Evolutionary conservation across 2,113 vertebrate species (phyloP).

Genomic region (Platysteira castanea): DNA sequence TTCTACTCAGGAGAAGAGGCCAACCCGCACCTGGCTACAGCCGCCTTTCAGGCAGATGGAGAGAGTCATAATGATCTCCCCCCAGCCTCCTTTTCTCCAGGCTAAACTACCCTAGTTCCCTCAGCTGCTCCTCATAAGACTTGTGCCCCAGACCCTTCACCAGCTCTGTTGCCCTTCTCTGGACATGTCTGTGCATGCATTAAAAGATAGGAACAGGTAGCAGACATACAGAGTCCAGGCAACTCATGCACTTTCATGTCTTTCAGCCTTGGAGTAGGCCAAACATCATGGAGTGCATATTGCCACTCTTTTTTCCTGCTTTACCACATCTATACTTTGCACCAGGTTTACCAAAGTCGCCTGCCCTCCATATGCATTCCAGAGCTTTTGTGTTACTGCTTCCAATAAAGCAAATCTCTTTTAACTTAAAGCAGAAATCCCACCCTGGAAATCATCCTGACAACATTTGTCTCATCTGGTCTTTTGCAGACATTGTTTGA

Average conservation of each 20-base stretch:
- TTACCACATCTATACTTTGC: not conserved
- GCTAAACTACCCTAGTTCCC: not conserved
- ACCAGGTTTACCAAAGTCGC: not conserved
- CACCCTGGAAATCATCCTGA: not conserved
- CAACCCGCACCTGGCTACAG: not conserved
- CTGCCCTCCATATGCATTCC: not conserved
- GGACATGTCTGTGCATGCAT: not conserved
- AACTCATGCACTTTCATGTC: not conserved
- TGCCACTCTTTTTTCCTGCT: not conserved
- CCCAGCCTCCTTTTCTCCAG: not conserved
- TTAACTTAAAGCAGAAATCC: not conserved
- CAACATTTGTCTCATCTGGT: not conserved
- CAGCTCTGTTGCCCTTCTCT: not conserved
- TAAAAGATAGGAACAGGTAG: not conserved
- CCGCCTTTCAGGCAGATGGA: not conserved
- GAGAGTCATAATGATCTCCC: accelerated
- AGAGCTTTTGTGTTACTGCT: not conserved
- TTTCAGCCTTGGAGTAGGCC: not conserved
- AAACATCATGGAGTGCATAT: not conserved
- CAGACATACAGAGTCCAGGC: not conserved
- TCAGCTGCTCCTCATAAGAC: not conserved
- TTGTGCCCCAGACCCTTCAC: not conserved
- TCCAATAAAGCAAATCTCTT: not conserved
- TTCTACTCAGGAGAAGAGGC: not conserved
- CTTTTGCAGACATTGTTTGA: not conserved